Percentiles rank a stretch among this genome's conserved stretches.
phyloP scores from a whole-genome alignment of 2,888 invertebrate genomes.

The Hemicrepidius hirtus region DNA sequence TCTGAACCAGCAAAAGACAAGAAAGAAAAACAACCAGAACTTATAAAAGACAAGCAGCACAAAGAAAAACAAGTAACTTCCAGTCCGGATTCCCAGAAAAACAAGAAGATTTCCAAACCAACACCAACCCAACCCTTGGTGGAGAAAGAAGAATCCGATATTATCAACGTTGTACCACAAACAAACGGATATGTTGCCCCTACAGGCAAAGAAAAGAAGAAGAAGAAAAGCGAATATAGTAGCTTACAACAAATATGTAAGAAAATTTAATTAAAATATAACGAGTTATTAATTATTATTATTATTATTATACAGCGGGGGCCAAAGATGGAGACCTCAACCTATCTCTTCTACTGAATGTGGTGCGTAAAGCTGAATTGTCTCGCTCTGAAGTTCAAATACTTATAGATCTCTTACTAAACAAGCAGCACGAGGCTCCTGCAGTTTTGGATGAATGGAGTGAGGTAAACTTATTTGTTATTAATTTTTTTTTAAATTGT shows the following conservation, averaged over 20 bases:
- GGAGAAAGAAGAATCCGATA: constrained; percentile 43
- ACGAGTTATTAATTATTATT: neutral
- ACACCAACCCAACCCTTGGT: constrained; percentile 23
- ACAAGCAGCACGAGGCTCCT: constrained; percentile 89
- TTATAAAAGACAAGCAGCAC: constrained; percentile 31
- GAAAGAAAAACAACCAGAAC: constrained; percentile 28
- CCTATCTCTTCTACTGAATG: constrained; percentile 79
- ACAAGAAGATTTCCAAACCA: constrained; percentile 61
- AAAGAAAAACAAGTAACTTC: constrained; percentile 25
- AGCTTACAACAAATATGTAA: constrained; percentile 75
- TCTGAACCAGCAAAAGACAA: constrained; percentile 35
- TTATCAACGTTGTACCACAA: constrained; percentile 52
- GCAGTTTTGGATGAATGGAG: constrained; percentile 87
- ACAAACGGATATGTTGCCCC: constrained; percentile 63
- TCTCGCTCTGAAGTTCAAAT: constrained; percentile 92
- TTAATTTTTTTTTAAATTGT: neutral
- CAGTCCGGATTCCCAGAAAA: constrained; percentile 37
- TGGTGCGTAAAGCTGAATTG: constrained; percentile 86
- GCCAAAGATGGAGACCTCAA: constrained; percentile 82
- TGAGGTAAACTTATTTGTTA: constrained; percentile 74
- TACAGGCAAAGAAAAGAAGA: constrained; percentile 71
- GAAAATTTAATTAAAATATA: constrained; percentile 54
- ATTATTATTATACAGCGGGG: constrained; percentile 76
- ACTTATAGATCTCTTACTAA: constrained; percentile 90
- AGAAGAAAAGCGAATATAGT: constrained; percentile 76